Base-by-base conservation (phyloP, 2,113 vertebrate genomes). In the Chaetodon auriga region DNA sequence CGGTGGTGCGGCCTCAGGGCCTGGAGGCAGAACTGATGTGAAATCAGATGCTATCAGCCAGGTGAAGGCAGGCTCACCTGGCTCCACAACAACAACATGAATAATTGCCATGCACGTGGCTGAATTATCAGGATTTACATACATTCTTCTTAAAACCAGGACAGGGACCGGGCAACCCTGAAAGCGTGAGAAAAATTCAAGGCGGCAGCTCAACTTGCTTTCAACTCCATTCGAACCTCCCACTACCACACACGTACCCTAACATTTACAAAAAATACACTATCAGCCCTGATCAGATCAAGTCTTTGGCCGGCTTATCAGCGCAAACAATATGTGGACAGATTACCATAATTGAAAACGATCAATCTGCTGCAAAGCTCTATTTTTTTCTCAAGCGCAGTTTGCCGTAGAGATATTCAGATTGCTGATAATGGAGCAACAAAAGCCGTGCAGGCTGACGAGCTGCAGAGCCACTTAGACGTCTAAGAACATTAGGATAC, bases 51-150 rank as follows among this genome's bases (percentile, higher is more conserved):
- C 2, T 86, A 93, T 94, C 93, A 89, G 90, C 76, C 85, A 95
- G 95, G 94, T 95, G 95, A 89, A 93, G 93, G 87, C 61, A 70
- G 87, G 78, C 84, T 94, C 89, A 88, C 89, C 91, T 90, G 86
- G 87, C 78, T 85, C 85, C 23, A 85, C 80, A 74, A 46, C 81
- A 92, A 90, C 74, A 92, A 88, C 75, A 87, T 92, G 87, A 80
- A 86, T 90, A 89, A 85, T 83, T 83, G 82, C 81, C 38, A 73
- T 73, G 78, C 75, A 48, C 53, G 66, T 75, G 57, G 65, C 78
- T 77, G 87, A 86, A 92, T 88, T 77, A 89, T 85, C 76, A 68
- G 38, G 55, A 94, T 91, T 93, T 90, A 84, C 62, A 85, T 84
- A 83, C 80, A 89, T 93, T 79, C 49, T 76, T 83, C 19, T 65